Percentiles rank a stretch among this genome's conserved stretches.
These are phyloP conservation scores for Nemotelus nigrinus DNA, from an alignment of 2,888 invertebrate genomes.

Conservation along the genomic window DNA sequence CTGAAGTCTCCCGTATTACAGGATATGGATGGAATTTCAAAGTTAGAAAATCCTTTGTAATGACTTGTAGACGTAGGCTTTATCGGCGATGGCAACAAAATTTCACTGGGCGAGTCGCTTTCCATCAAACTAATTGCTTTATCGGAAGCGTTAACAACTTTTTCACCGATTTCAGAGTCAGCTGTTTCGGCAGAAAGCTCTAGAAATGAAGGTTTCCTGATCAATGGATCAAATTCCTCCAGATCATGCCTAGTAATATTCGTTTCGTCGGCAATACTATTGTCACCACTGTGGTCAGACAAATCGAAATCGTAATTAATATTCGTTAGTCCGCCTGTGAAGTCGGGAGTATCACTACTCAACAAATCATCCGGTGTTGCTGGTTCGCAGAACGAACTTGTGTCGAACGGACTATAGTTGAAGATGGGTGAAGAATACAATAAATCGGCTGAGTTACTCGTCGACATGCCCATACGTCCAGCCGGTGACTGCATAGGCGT, in stretches of 20 bases:
- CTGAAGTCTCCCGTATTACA: constrained; percentile 72
- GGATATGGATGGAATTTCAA: constrained; percentile 73
- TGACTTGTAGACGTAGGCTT: constrained; percentile 66
- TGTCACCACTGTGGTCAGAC: constrained; percentile 78
- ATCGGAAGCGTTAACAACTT: neutral
- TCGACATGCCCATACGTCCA: constrained; percentile 48
- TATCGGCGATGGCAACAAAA: constrained; percentile 70
- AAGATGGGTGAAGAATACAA: constrained; percentile 70
- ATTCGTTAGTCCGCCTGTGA: constrained; percentile 72
- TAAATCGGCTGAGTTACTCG: constrained; percentile 65
- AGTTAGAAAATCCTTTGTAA: constrained; percentile 72
- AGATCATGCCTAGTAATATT: constrained; percentile 64
- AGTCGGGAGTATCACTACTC: constrained; percentile 61
- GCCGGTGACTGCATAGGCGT: constrained; percentile 50
- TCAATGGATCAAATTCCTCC: constrained; percentile 64
- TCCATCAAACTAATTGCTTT: constrained; percentile 59
- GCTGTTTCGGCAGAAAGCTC: neutral
- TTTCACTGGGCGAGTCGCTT: constrained; percentile 63
- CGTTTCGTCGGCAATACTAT: constrained; percentile 71
- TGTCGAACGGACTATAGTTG: constrained; percentile 68
- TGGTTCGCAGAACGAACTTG: constrained; percentile 69
- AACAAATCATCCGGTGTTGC: constrained; percentile 70
- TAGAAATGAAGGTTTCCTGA: neutral
- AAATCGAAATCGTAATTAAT: constrained; percentile 82
- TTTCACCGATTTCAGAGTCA: constrained; percentile 29